Evolutionary conservation across 2,113 vertebrate genomes (phyloP), one percentile per base, ranked within the genome.

Genomic region (Tenebrosternarchus preto): DNA sequence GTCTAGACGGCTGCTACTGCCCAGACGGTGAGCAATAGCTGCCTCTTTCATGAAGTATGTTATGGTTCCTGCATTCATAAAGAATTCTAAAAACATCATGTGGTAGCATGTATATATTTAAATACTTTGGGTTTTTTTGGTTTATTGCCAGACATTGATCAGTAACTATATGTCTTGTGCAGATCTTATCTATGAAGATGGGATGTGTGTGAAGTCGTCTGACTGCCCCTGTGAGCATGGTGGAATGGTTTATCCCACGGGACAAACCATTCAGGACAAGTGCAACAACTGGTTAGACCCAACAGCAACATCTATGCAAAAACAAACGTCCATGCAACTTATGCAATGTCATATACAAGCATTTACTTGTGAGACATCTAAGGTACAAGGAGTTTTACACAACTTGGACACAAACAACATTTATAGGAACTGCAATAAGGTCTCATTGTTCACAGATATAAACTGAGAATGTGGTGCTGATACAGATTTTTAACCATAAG

Each of bases 1-100:
- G 97, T 76, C 86, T 99, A 79, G 97, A 99, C 9, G 97, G 97
- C 82, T 99, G 97, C 88, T 98, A 96, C 88, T 99, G 97, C 85
- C 95, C 95, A 0, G 89, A 95, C 0, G 97, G 97, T 96, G 69
- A 83, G 57, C 39, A 24, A 79, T 1, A 31, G 20, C 25, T 4
- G 64, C 0, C 12, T 17, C 9, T 77, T 68, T 11, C 5, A 9
- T 39, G 8, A 50, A 46, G 11, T 9, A 46, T 36, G 33, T 6
- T 36, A 36, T 36, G 39, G 1, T 9, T 46, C 39, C 39, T 46
- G 5, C 9, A 46, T 46, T 46, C 39, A 46, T 46, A 46, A 50
- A 50, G 43, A 50, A 50, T 43, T 5, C 39, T 43, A 9, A 43
- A 43, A 43, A 43, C 5, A 5, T 50, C 2, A 50, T 15, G 2